Percentiles rank a stretch among this genome's conserved stretches.
Conservation (phyloP, 2,113 vertebrate species). For the Rhagologus leucostigma region DNA sequence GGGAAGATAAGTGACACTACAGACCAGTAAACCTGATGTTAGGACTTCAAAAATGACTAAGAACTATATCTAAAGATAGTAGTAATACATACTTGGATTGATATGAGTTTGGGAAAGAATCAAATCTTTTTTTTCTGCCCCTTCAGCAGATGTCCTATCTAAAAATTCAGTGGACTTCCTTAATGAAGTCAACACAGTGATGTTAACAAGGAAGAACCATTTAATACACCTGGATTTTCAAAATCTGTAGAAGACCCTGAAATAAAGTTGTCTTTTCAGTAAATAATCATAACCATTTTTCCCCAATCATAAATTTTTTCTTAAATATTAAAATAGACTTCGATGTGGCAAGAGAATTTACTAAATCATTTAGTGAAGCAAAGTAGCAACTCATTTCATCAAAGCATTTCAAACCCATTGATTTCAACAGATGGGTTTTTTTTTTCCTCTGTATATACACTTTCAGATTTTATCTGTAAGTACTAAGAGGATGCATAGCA, state of each 20-base stretch:
- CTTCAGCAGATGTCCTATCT: background rate
- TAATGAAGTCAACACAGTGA: background rate
- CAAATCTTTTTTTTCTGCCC: background rate
- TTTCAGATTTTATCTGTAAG: background rate
- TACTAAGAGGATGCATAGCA: background rate
- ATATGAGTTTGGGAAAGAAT: background rate
- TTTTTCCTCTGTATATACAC: background rate
- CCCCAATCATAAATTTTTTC: background rate
- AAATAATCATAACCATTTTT: background rate
- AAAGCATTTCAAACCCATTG: background rate
- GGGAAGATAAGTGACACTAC: background rate
- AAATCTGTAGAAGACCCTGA: background rate
- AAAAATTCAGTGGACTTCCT: background rate
- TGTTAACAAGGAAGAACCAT: background rate
- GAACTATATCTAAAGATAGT: background rate
- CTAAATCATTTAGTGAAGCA: background rate
- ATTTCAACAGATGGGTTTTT: fast-evolving
- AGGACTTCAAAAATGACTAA: background rate
- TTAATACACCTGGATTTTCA: background rate
- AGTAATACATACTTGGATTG: background rate
- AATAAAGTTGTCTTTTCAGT: background rate
- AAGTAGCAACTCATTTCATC: background rate
- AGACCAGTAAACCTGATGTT: background rate
- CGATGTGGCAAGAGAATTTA: background rate
- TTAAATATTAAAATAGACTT: background rate